phyloP scores from a whole-genome alignment of 2,888 invertebrate genomes.

The Blastobasis lacticolella region DNA sequence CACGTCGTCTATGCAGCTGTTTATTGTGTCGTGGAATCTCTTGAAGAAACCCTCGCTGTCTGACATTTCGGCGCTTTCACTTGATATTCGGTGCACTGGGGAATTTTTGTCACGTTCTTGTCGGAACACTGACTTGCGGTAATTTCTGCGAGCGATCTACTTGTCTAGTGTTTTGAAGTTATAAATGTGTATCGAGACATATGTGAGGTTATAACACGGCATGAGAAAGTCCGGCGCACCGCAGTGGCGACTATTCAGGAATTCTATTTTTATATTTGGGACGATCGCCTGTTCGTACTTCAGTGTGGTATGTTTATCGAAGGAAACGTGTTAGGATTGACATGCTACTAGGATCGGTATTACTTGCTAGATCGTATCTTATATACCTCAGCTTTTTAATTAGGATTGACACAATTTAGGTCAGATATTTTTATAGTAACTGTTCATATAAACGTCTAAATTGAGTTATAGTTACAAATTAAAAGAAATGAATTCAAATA shows the following conservation, averaged over 20 bases:
- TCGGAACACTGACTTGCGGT: neutral
- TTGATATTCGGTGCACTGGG: too few species aligned
- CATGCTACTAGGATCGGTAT: too few species aligned
- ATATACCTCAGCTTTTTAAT: too few species aligned
- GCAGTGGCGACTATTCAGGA: conserved; percentile 30
- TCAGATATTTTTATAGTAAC: too few species aligned
- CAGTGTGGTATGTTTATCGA: conserved; percentile 18
- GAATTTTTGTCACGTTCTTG: too few species aligned
- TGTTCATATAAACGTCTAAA: too few species aligned
- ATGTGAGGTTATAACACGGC: conserved; percentile 37
- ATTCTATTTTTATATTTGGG: conserved; percentile 62
- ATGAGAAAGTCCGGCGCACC: conserved; percentile 30
- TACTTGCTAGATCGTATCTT: too few species aligned
- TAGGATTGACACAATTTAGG: too few species aligned
- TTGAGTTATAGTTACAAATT: too few species aligned
- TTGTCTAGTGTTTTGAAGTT: neutral
- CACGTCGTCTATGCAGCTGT: conserved; percentile 67
- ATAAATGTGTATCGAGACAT: neutral
- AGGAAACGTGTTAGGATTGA: too few species aligned
- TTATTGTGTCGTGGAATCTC: conserved; percentile 76
- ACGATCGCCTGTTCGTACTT: conserved; percentile 47
- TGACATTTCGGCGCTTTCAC: conserved; percentile 34
- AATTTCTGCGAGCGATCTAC: neutral
- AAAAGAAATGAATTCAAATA: too few species aligned
- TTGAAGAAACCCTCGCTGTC: conserved; percentile 73